phyloP scores from a whole-genome alignment of 2,797 vertebrate species.

The Varecia variegata region DNA sequence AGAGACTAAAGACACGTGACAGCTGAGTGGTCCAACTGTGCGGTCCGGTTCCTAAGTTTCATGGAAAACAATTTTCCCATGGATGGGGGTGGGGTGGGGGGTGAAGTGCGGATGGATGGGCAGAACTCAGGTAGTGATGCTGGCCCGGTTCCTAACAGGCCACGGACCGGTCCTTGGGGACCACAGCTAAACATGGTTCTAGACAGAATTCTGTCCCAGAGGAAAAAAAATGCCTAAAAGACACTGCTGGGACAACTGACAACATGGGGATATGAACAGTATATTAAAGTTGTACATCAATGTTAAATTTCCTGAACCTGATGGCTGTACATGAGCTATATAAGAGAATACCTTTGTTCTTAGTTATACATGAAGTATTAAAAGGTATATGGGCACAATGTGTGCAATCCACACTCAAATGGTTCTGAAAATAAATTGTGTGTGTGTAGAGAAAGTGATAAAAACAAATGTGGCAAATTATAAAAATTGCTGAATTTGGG shows the following conservation, averaged over 20 bases:
- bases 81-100: too few species aligned
- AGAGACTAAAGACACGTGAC: neutral
- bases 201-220: neutral
- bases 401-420: neutral
- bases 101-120: too few species aligned
- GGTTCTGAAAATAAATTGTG: neutral
- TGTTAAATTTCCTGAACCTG: neutral
- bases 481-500: slow-evolving; percentile 10
- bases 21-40: neutral
- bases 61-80: too few species aligned
- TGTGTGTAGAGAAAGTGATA: neutral
- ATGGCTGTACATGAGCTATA: neutral
- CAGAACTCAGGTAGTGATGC: too few species aligned
- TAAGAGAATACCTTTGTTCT: neutral
- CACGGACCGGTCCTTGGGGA: too few species aligned
- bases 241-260: neutral
- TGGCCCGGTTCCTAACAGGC: too few species aligned
- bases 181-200: neutral
- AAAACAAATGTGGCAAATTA: neutral
- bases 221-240: neutral
- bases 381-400: neutral
- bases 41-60: too few species aligned
- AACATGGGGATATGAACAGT: neutral
- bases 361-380: neutral
- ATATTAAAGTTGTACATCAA: neutral